Evolutionary conservation across 1,140 invertebrate species (phyloP).

Genomic region (Drosophila hydei): DNA sequence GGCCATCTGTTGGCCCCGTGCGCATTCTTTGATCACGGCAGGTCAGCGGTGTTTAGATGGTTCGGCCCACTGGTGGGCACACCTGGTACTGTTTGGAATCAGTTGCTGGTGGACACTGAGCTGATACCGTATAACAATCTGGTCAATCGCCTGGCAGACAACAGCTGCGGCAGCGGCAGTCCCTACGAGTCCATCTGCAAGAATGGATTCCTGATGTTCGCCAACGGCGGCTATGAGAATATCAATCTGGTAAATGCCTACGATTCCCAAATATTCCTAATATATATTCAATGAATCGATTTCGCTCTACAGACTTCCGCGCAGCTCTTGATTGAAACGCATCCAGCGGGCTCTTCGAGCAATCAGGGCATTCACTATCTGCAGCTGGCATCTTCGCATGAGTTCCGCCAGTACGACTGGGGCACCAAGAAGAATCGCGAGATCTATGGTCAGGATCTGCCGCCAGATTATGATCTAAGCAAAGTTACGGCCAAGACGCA

Average conservation of each 20-base stretch:
- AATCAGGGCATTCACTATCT: conserved; percentile 84
- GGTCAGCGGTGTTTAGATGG: conserved; percentile 51
- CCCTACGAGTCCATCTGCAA: conserved; percentile 45
- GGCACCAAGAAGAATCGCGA: conserved; percentile 84
- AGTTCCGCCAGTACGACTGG: conserved; percentile 84
- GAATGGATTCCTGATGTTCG: conserved; percentile 64
- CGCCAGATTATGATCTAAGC: conserved; percentile 86
- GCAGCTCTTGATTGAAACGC: conserved; percentile 83
- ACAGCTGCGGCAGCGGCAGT: conserved; percentile 35
- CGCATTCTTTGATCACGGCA: conserved; percentile 80
- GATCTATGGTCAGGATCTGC: conserved; percentile 83
- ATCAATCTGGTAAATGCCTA: conserved; percentile 52
- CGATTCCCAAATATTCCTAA: not conserved
- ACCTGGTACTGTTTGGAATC: conserved; percentile 76
- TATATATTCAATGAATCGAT: not conserved
- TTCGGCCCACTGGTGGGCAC: conserved; percentile 59
- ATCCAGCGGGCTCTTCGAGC: conserved; percentile 84
- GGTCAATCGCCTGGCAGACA: conserved; percentile 64
- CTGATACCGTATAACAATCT: conserved; percentile 65
- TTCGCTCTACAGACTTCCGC: conserved; percentile 72
- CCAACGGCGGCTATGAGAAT: conserved; percentile 69
- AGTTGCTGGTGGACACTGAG: conserved; percentile 56
- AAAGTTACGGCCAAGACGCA: conserved; percentile 87
- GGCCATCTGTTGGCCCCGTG: conserved; percentile 86
- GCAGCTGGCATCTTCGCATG: conserved; percentile 75